Conservation (phyloP, 2,113 vertebrate genomes). For the Electrona antarctica region DNA sequence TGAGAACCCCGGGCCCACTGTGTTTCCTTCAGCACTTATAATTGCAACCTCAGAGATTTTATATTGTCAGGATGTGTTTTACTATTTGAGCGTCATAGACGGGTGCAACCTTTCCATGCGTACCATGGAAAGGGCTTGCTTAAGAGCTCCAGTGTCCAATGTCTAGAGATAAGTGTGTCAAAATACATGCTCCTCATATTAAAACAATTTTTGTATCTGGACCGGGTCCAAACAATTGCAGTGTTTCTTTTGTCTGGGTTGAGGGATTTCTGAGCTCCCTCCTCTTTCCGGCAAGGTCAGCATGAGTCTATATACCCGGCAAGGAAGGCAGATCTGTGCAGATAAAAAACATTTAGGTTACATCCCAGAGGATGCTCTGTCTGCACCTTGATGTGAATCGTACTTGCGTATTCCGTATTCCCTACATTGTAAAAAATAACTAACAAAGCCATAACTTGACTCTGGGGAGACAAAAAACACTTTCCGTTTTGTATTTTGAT, state of each 20-base stretch:
- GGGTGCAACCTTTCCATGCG: constrained; percentile 5
- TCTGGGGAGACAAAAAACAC: constrained; percentile 20
- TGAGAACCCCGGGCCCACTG: constrained; percentile 21
- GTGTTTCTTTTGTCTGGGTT: constrained; percentile 10
- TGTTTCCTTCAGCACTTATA: constrained; percentile 51
- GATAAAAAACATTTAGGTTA: constrained; percentile 67
- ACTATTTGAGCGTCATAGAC: neutral
- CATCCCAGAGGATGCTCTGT: constrained; percentile 54
- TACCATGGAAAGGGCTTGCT: neutral
- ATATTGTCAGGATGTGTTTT: constrained; percentile 4
- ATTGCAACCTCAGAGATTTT: constrained; percentile 61
- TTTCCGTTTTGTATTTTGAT: constrained; percentile 25
- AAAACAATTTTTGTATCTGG: neutral
- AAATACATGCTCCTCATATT: too few species aligned
- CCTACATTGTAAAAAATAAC: constrained; percentile 28
- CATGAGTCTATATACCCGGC: constrained; percentile 28
- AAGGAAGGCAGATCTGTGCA: constrained; percentile 35
- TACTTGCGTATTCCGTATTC: constrained; percentile 47
- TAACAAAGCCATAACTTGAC: neutral
- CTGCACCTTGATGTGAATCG: constrained; percentile 43
- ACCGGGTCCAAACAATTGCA: neutral
- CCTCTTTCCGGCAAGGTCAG: constrained; percentile 32
- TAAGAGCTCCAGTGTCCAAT: neutral
- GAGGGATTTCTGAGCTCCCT: neutral
- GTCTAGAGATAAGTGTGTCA: too few species aligned